Conservation (phyloP, 2,797 vertebrate species). For the Botia almorhae region DNA sequence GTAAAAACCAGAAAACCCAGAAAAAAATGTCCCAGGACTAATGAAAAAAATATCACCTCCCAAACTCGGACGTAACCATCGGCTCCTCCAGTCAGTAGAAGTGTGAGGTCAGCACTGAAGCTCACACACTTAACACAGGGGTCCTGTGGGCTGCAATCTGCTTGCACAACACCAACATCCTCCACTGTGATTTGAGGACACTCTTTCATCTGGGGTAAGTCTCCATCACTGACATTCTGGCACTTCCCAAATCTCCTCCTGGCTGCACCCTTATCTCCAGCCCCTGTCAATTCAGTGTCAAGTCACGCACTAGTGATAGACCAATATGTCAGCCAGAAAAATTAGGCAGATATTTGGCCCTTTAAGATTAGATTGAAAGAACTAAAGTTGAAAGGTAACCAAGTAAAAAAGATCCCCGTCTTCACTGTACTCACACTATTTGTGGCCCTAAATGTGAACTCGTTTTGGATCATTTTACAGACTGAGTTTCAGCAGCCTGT, state of each 20-base stretch:
- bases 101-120: slow-evolving; percentile 82
- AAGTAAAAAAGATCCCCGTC: background rate
- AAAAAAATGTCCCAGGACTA: background rate
- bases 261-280: slow-evolving; percentile 66
- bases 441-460: no score
- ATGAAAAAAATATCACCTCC: slow-evolving; percentile 80
- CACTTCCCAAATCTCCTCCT: slow-evolving; percentile 70
- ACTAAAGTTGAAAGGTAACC: no score
- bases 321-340: no score
- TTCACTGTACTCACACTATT: no score
- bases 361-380: no score
- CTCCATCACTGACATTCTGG: slow-evolving; percentile 54
- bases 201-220: slow-evolving; percentile 64
- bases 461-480: no score
- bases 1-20: background rate
- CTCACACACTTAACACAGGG: slow-evolving; percentile 90
- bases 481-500: background rate
- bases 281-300: slow-evolving; percentile 48
- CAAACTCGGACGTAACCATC: slow-evolving; percentile 89
- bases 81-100: slow-evolving; percentile 88
- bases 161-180: slow-evolving; percentile 81
- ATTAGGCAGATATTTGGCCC: no score
- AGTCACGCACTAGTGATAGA: background rate
- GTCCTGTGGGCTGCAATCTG: slow-evolving; percentile 84
- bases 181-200: slow-evolving; percentile 77